These are phyloP conservation scores for Tortrix viridana DNA, from an alignment of 2,888 invertebrate genomes.

Conservation along the genomic window DNA sequence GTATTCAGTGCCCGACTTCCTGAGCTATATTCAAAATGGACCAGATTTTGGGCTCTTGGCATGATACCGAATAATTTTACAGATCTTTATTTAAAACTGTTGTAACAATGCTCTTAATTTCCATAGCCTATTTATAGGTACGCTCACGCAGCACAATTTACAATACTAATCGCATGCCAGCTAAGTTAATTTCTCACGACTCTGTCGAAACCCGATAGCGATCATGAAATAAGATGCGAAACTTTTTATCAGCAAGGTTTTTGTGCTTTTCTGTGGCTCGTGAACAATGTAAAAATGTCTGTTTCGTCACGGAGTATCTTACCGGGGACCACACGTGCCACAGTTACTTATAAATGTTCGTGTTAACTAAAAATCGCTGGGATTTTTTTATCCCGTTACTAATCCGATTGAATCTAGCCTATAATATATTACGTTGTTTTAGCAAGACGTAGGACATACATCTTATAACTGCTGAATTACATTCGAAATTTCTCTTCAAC, in stretches of 20 bases:
- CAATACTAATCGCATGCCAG: constrained; percentile 27
- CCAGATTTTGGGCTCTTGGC: too few species aligned
- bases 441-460: too few species aligned
- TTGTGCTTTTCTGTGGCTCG: constrained; percentile 47
- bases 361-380: too few species aligned
- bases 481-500: too few species aligned
- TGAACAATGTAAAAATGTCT: constrained; percentile 51
- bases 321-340: constrained; percentile 18
- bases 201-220: constrained; percentile 63
- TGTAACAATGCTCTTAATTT: constrained; percentile 13
- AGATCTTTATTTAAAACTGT: neutral
- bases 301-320: constrained; percentile 25
- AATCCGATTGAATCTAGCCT: constrained; percentile 4
- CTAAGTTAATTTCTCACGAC: constrained; percentile 62
- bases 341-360: neutral
- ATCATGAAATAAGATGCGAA: constrained; percentile 68
- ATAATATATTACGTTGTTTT: too few species aligned
- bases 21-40: too few species aligned
- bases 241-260: constrained; percentile 61
- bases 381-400: neutral
- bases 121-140: constrained; percentile 15
- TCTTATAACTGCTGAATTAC: too few species aligned
- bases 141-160: constrained; percentile 18
- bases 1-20: too few species aligned
- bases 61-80: neutral